Conservation (phyloP, 1,140 invertebrate species). For the Drosophila sturtevanti region DNA sequence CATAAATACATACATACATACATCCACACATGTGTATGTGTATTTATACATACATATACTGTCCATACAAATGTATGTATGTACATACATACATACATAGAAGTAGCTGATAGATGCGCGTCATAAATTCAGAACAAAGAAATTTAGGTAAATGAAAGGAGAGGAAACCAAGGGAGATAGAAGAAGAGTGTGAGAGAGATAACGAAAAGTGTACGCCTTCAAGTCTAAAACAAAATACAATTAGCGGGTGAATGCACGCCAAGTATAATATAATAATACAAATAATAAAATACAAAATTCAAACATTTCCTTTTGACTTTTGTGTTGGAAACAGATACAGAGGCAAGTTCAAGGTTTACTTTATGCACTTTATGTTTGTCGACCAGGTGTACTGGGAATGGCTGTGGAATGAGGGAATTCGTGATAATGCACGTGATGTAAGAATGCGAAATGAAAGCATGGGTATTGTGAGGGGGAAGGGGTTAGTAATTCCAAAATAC, state of each 20-base stretch:
- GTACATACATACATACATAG: conserved; percentile 13
- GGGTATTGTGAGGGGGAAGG: background rate
- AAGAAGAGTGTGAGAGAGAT: conserved; percentile 13
- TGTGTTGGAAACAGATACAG: conserved; percentile 9
- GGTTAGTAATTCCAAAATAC: background rate
- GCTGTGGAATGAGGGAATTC: background rate
- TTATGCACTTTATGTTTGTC: background rate
- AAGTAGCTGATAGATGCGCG: conserved; percentile 45
- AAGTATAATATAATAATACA: conserved; percentile 51
- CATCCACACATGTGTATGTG: too few species aligned
- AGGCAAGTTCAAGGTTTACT: conserved; percentile 46
- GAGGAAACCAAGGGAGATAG: background rate
- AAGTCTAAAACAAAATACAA: conserved; percentile 68
- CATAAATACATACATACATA: too few species aligned
- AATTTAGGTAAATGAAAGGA: background rate
- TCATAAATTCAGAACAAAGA: conserved; percentile 59
- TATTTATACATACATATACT: too few species aligned
- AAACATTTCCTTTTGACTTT: conserved; percentile 27
- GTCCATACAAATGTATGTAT: too few species aligned
- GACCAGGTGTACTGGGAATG: conserved; percentile 15
- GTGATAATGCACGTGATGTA: conserved; percentile 32
- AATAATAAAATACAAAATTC: conserved; percentile 26
- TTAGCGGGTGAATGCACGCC: conserved; percentile 37
- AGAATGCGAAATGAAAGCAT: background rate
- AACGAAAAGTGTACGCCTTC: conserved; percentile 37